A percentile compares a stretch with the other conserved stretches of the same genome.
phyloP scores from a whole-genome alignment of 1,140 invertebrate genomes.

The Gonatopus flavifemur region DNA sequence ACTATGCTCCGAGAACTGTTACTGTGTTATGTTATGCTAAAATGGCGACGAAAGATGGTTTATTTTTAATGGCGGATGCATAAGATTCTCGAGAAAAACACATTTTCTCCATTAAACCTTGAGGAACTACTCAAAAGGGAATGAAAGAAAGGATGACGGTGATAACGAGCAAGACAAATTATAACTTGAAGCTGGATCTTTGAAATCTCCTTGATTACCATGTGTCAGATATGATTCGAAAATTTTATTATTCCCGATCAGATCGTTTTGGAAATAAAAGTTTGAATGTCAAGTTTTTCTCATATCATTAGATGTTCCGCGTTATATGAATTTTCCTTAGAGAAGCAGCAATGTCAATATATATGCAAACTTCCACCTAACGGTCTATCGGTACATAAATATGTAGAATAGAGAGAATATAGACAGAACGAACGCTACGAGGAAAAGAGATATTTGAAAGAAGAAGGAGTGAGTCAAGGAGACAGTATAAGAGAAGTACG shows the following conservation, averaged over 20 bases:
- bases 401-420: constrained; percentile 32
- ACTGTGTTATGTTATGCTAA: constrained; percentile 35
- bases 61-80: constrained; percentile 44
- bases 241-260: too few relatives aligned
- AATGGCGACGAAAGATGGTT: constrained; percentile 52
- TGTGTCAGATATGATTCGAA: too few relatives aligned
- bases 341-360: constrained; percentile 52
- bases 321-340: constrained; percentile 12
- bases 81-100: too few relatives aligned
- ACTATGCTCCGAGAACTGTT: constrained; percentile 17
- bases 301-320: constrained; percentile 14
- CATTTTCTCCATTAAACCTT: constrained; percentile 15
- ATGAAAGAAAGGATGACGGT: too few relatives aligned
- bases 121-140: too few relatives aligned
- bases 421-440: neutral
- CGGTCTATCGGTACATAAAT: constrained; percentile 58
- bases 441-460: constrained; percentile 9
- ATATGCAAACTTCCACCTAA: constrained; percentile 58
- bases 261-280: too few relatives aligned
- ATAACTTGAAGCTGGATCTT: too few relatives aligned
- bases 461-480: constrained; percentile 12
- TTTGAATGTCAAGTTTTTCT: too few relatives aligned
- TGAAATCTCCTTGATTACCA: too few relatives aligned
- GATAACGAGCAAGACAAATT: too few relatives aligned
- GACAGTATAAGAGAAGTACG: constrained; percentile 4